A percentile compares a stretch with the other conserved stretches of the same genome.
Evolutionary conservation across 2,888 invertebrate genomes (phyloP).

Genomic region (Cheilosia vernalis): DNA sequence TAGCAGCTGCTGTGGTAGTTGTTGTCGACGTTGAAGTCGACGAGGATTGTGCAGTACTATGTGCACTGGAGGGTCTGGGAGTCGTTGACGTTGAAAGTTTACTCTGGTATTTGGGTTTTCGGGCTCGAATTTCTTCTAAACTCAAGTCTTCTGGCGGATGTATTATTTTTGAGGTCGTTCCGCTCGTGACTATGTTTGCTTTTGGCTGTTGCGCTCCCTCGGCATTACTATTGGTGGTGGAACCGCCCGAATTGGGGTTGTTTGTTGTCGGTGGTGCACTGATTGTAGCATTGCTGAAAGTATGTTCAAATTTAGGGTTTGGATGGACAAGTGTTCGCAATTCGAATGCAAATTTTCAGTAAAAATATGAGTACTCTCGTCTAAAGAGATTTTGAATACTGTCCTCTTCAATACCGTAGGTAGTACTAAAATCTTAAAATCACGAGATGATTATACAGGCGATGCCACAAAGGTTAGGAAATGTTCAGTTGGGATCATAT

Average conservation of each 20-base stretch:
- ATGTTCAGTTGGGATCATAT: no score
- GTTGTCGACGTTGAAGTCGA: conserved; percentile 79
- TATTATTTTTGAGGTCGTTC: conserved; percentile 94
- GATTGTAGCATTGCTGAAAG: conserved; percentile 88
- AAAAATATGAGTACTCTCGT: no score
- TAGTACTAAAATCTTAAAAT: no score
- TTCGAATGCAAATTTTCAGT: no score
- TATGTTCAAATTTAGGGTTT: not conserved
- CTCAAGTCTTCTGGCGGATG: conserved; percentile 97
- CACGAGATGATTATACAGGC: no score
- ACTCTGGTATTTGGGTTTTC: conserved; percentile 87
- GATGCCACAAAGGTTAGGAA: no score
- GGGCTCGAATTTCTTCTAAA: conserved; percentile 91
- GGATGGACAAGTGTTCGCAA: no score
- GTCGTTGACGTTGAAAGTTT: conserved; percentile 81
- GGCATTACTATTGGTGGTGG: conserved; percentile 82
- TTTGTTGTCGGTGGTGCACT: conserved; percentile 89
- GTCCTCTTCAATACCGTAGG: no score
- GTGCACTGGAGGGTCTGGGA: conserved; percentile 73
- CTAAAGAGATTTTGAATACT: no score
- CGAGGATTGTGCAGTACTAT: conserved; percentile 62
- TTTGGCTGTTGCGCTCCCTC: conserved; percentile 76
- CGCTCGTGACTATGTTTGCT: conserved; percentile 85
- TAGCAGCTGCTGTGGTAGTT: conserved; percentile 82
- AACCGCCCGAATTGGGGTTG: conserved; percentile 83